These are phyloP conservation scores for Psittacus erithacus DNA, from an alignment of 2,113 vertebrate species.

Conservation along the genomic window DNA sequence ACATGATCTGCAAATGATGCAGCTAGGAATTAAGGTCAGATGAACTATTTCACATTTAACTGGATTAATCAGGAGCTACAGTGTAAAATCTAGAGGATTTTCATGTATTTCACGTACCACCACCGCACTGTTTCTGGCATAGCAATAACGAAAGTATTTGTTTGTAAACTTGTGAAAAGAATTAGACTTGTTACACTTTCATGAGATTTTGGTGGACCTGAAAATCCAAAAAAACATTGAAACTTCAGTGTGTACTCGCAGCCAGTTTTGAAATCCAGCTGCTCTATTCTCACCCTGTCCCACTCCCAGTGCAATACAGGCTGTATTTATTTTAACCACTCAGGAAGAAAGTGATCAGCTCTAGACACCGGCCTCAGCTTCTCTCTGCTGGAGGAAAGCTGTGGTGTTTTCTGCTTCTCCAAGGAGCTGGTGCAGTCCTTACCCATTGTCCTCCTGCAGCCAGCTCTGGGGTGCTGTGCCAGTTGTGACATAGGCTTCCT, in stretches of 20 bases:
- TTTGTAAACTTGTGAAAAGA: not conserved
- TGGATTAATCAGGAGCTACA: not conserved
- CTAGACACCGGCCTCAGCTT: not conserved
- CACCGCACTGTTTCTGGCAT: not conserved
- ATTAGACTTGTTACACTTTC: not conserved
- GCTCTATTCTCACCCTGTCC: not conserved
- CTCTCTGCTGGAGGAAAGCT: not conserved
- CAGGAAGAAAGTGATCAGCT: not conserved
- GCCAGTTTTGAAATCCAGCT: not conserved
- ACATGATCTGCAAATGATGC: not conserved
- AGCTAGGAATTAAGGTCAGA: not conserved
- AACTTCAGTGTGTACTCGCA: not conserved
- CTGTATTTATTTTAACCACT: not conserved
- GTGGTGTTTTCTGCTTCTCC: not conserved
- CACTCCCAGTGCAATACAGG: not conserved
- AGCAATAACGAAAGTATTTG: not conserved
- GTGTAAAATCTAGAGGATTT: not conserved
- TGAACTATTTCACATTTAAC: not conserved
- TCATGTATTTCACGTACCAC: not conserved
- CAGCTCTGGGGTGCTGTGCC: not conserved
- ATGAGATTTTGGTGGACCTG: not conserved
- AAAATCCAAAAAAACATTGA: not conserved
- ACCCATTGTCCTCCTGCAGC: not conserved
- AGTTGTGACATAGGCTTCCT: not conserved
- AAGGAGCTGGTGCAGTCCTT: fast-evolving